A percentile compares a stretch with the other conserved stretches of the same genome.
These are phyloP conservation scores for Drosophila tripunctata DNA, from an alignment of 2,888 invertebrate genomes.

Conservation along the genomic window DNA sequence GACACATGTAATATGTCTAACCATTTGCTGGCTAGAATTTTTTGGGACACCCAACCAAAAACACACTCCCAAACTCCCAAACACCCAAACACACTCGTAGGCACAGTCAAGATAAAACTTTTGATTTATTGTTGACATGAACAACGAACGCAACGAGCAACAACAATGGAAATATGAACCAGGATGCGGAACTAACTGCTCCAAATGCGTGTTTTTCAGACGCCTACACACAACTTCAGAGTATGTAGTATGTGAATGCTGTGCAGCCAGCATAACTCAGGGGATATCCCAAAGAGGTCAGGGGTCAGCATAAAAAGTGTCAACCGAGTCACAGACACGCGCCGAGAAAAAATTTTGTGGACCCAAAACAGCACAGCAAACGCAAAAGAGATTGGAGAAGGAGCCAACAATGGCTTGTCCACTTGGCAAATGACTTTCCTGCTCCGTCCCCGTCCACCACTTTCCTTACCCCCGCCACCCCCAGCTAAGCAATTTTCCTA, in stretches of 20 bases:
- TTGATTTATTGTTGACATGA: constrained; percentile 78
- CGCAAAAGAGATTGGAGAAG: not conserved
- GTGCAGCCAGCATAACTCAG: constrained; percentile 26
- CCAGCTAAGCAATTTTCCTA: constrained; percentile 39
- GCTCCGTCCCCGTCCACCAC: not conserved
- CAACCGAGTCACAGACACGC: constrained; percentile 71
- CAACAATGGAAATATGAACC: constrained; percentile 27
- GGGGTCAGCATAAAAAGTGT: constrained; percentile 51
- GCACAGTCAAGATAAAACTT: constrained; percentile 73
- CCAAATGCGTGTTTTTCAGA: constrained; percentile 56
- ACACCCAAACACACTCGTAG: not conserved
- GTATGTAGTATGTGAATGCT: constrained; percentile 10
- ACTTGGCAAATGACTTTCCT: constrained; percentile 22
- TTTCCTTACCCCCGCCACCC: not conserved
- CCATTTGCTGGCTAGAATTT: constrained; percentile 28
- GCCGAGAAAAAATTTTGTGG: constrained; percentile 60
- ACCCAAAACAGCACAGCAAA: constrained; percentile 21
- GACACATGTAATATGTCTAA: constrained; percentile 52
- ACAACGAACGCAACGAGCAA: constrained; percentile 56
- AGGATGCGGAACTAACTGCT: constrained; percentile 41
- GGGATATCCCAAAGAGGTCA: constrained; percentile 4
- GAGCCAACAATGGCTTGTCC: constrained; percentile 42
- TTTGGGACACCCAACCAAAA: not conserved
- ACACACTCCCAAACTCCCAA: not conserved
- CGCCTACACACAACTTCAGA: constrained; percentile 24